Evolutionary conservation across 2,888 invertebrate species (phyloP).

Genomic region (Machimus rusticus): DNA sequence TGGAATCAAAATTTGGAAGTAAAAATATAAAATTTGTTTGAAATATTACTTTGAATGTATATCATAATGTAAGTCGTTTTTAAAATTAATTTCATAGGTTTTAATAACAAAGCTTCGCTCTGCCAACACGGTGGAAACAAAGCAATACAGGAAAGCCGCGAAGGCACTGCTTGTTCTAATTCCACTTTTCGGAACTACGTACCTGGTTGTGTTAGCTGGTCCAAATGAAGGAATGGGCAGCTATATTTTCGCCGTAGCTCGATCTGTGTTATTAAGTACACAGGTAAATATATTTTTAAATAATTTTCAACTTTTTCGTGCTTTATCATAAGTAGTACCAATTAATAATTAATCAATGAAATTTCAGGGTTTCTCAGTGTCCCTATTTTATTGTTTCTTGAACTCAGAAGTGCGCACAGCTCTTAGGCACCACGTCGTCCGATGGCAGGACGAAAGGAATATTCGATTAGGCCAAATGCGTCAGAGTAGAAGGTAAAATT

Average conservation of each 20-base stretch:
- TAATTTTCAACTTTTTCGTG: not conserved
- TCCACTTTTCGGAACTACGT: conserved; percentile 92
- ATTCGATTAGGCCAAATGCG: conserved; percentile 56
- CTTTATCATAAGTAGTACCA: no score
- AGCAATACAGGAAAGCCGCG: conserved; percentile 89
- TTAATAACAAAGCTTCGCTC: conserved; percentile 92
- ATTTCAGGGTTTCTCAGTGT: conserved; percentile 84
- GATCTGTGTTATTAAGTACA: conserved; percentile 85
- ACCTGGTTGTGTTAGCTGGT: conserved; percentile 83
- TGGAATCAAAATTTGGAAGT: no score
- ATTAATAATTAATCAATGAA: not conserved
- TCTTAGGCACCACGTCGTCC: conserved; percentile 73
- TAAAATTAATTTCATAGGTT: conserved; percentile 67
- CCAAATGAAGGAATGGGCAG: conserved; percentile 79
- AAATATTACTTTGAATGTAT: no score
- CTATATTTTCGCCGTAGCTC: conserved; percentile 77
- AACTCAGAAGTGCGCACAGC: conserved; percentile 91
- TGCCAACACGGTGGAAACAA: conserved; percentile 87
- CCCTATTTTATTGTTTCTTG: conserved; percentile 91
- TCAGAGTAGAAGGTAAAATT: conserved; percentile 58
- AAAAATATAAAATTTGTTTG: no score
- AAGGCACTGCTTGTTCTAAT: conserved; percentile 91
- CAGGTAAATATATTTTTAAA: conserved; percentile 70
- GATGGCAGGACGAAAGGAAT: conserved; percentile 61
- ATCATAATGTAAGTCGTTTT: no score